Base-by-base conservation (phyloP, 2,113 vertebrate species). In the Nibea coibor region DNA sequence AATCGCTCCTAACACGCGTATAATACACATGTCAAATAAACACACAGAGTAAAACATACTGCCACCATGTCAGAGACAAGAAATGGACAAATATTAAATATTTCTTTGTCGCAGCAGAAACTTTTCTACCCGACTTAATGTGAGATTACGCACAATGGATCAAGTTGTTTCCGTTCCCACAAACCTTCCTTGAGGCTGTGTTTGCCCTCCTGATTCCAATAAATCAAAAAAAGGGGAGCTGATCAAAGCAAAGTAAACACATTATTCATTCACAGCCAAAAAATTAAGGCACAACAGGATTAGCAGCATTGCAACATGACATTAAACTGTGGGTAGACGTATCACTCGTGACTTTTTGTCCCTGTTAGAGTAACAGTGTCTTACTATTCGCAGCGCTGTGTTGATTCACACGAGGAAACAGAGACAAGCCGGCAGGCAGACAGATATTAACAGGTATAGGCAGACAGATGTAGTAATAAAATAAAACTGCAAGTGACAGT, bases 191-290 rank as follows among this genome's bases (percentile, higher is more conserved):
- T 6, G 10, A 42, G 35, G 54, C 61, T 31, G 11, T 42, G 57
- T 75, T 77, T 85, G 67, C 47, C 42, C 74, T 78, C 77, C 72
- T 63, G 35, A 85, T 75, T 66, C 65, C 68, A 78, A 10, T 83
- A 10, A 82, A 87, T 73, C 61, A 69, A 78, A 84, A 56, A 57
- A 81, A 64, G 28, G 28, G 3, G 28, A 28, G 28, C 28, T 28
- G 28, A 28, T 28, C 2, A 28, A 35, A 1, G 31, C 31, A 39
- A 39, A 39, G 8, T 62, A 79, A 75, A 72, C 24, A 81, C 10
- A 65, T 15, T 61, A 83, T 10, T 59, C 69, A 72, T 88, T 84
- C 71, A 22, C 2, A 61, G 65, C 24, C 24, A 61, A 42, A 54
- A 45, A 48, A 61, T 51, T 57, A 64, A 83, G 35, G 20, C 64